A percentile compares a stretch with the other conserved stretches of the same genome.
These are phyloP conservation scores for Indicator maculatus DNA, from an alignment of 2,113 vertebrate species.

Conservation along the genomic window DNA sequence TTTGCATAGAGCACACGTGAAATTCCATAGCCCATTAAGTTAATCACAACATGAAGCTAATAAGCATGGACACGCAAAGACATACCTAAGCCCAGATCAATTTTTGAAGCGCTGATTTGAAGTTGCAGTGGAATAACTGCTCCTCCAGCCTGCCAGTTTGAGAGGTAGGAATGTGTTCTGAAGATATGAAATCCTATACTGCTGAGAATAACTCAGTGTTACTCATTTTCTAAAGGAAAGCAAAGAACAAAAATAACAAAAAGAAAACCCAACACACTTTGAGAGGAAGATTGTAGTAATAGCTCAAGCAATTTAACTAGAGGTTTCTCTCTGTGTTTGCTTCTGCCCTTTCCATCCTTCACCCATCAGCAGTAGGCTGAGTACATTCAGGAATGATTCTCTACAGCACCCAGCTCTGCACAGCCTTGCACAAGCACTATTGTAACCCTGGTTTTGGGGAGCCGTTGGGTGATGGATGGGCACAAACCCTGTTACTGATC, in stretches of 20 bases:
- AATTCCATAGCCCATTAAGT: constrained; percentile 75
- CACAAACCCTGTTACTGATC: no score
- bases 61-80: constrained; percentile 62
- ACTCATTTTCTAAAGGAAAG: neutral
- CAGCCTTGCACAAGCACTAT: rapidly evolving
- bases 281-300: neutral
- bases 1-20: constrained; percentile 75
- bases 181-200: constrained; percentile 27
- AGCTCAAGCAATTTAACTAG: neutral
- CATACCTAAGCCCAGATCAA: constrained; percentile 68
- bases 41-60: constrained; percentile 76
- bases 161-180: constrained; percentile 18
- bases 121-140: constrained; percentile 52
- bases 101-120: constrained; percentile 55
- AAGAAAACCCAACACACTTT: neutral
- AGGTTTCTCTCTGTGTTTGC: neutral
- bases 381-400: neutral
- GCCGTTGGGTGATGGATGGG: no score
- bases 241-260: neutral
- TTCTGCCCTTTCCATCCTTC: neutral
- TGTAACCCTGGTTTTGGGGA: no score
- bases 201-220: neutral
- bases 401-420: neutral
- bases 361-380: neutral
- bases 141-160: constrained; percentile 25